Evolutionary conservation across 1,140 invertebrate genomes (phyloP), one percentile per base, ranked within the genome.

Genomic region (Macrosteles quadrilineatus): DNA sequence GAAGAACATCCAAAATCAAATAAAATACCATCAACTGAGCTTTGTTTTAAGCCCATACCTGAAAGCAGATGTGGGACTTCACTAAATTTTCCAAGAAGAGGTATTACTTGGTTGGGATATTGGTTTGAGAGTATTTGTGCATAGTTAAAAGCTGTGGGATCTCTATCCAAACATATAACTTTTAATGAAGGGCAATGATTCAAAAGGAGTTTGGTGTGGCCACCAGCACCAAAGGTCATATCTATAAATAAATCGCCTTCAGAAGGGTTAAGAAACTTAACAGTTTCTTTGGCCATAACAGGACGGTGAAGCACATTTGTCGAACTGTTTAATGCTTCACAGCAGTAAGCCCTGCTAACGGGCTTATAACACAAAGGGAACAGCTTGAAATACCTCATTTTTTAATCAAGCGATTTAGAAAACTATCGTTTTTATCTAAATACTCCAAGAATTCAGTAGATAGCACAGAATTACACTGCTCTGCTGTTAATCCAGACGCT

Each of bases 1-100:
- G 94, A 96, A 2, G 96, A 98, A 79, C 91, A 94, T n/a, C 97
- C 96, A 80, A 94, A 91, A 83, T 98, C 96, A 83, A 97, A 95
- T 17, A 98, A 77, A 72, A 97, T 88, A 0, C 91, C 92, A 84
- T 98, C 94, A 27, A 98, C 83, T 29, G 85, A 88, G 69, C 87
- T 87, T 68, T 83, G 82, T 32, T 77, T 76, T 11, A 95, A 79
- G 32, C 85, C 82, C 30, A 86, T 76, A 12, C 82, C 71, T 74
- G 83, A 79, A 9, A 98, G 80, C 21, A 97, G 79, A 1, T 80
- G 57, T 19, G 90, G 89, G 32, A 98, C 76, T 69, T 98, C 94
- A 75, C 94, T 97, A 82, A 98, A 98, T 76, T 83, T 89, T 11
- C 95, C 95, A 31, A 93, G 78, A 66, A 96, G 77, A 31, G 95